Evolutionary conservation across 92 coral and sea anemone genomes (phyloP), one percentile per base, ranked within the genome.

Genomic region (Scolanthus callimorphus): DNA sequence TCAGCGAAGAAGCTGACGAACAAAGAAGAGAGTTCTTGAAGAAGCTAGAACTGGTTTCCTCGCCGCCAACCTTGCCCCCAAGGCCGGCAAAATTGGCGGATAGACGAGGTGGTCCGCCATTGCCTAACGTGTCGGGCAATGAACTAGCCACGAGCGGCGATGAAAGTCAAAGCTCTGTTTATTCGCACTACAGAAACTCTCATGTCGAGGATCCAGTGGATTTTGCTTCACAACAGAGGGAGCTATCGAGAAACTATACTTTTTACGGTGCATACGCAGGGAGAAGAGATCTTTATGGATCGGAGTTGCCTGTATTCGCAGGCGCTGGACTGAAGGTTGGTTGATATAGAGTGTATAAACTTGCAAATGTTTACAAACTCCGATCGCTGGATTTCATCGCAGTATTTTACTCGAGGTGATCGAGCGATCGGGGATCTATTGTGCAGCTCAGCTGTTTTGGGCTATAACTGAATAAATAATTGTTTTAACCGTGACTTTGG

Each of bases 1-100:
- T 94, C 29, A 94, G 96, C 65, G 59, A 68, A 0, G 96, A 88
- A 25, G 99, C 99, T 44, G 91, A 94, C 67, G 68, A 74, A 67
- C 96, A 94, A 50, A 79, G 99, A 57, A 59, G 74, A 69, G 99
- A 85, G 60, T 84, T 94, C 69, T 63, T 94, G 3, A 70, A 76
- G 51, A 77, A 80, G 51, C 83, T 94, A 17, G 99, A 94, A 54
- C 55, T 52, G 46, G 65, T 94, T 11, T 51, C 87, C 1, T 66
- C 79, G 11, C 99, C 99, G 24, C 99, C 99, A 15, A 65, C 74
- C 9, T 65, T 94, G 22, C 96, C 96, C 11, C 96, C 96, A 25
- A 63, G 96, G 64, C 96, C 90, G 31, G 73, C 81, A 53, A 71
- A 78, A 51, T 65, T 85, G 31, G 67, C 83, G 46, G 63, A 64